Evolutionary conservation across 2,888 invertebrate genomes (phyloP), one percentile per base, ranked within the genome.

Genomic region (Microchrysa polita): DNA sequence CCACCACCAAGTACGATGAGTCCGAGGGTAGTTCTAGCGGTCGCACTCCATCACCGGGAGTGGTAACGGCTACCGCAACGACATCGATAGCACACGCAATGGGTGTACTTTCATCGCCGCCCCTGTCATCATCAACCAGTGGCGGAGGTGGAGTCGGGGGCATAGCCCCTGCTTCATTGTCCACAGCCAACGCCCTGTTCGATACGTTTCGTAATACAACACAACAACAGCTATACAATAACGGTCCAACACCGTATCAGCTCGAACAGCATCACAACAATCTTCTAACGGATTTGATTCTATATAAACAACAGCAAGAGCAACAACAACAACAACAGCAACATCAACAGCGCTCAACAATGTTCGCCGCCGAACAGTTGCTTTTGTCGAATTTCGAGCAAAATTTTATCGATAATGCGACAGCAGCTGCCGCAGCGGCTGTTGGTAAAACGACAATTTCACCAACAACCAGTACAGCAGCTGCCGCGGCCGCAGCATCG

Each of bases 371-470:
- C 72, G 76, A 77, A 73, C 75, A 76, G 5, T 73, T 76, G 16
- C 75, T 76, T 16, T 76, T 76, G 12, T 74, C 76, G 10, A 71
- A 73, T 23, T 76, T 72, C n/a, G 67, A 73, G 48, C 72, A 60
- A 20, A 72, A 16, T 55, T 72, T 72, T 27, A 73, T 65, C 14
- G 65, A 73, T 55, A 63, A 60, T 40, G 57, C 71, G 9, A 23
- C 60, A 48, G 16, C 16, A 7, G 48, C 59, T 2, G 61, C 53
- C 4, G 42, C 57, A 5, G 71, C 55, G 10, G 18, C 74, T 73
- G 10, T 74, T 72, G 27, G 65, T 4, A 65, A 65, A 22, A 16
- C 65, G 14, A 12, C 27, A 67, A 69, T 63, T 42, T 72, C 65
- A 76, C 73, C 61, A 73, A 71, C 55, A 72, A 74, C 34, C 59